Base-by-base conservation (phyloP, 1,140 invertebrate species). In the Apis dorsata region DNA sequence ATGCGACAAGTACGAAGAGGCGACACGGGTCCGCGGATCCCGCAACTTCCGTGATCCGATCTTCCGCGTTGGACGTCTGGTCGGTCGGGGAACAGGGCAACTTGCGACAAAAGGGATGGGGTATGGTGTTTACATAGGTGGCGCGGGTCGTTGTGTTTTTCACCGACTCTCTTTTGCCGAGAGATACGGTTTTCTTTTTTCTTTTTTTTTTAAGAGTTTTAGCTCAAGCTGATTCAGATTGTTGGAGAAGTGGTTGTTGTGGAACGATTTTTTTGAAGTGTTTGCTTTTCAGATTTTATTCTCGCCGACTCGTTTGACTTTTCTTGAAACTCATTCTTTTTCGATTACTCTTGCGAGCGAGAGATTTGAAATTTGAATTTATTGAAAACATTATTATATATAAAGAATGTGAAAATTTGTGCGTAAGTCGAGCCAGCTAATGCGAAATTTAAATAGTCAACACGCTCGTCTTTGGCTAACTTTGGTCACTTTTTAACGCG, bases 1-100 rank as follows among this genome's bases (percentile, higher is more conserved):
- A 78, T 71, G 86, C 85, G 86, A 87, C 86, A 84, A 87, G 81
- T 81, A 79, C 83, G 75, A 81, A 85, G 28, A 34, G 28, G 81
- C 28, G 49, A 76, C 62, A 77, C 73, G 73, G 68, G 65, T 57
- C 68, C 44, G 28, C 72, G 34, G 13, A 74, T 34, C 57, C 51
- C 10, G 80, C 63, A 69, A 60, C 80, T 77, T 68, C 73, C 80
- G 53, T 60, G 65, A 77, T 81, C 79, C 17, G 71, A 81, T 74
- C 71, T 81, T 66, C 34, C 71, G 62, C 49, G 71, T 1, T 44
- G 24, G 34, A 65, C 55, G 60, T 44, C 71, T 51, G 8, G n/a
- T 34, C 8, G 59, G 53, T 34, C 53, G 2, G 57, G n/a, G 59
- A 10, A 53, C 34, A 44, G 34, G 57, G 28, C 21, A 75, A 75